Base-by-base conservation (phyloP, 2,797 vertebrate genomes). In the Fringilla coelebs region DNA sequence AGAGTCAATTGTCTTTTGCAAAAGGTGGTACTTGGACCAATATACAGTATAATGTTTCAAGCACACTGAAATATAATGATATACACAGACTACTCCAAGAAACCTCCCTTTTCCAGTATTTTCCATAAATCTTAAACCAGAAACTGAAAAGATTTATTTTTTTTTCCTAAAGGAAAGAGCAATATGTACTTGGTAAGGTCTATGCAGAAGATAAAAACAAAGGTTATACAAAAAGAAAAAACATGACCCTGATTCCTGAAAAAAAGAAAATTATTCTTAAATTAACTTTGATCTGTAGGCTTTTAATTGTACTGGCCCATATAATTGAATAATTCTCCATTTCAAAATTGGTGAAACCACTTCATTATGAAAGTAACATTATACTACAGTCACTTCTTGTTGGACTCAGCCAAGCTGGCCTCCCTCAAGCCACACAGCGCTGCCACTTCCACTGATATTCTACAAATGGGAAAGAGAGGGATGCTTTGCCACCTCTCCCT, bases 101-200 rank as follows among this genome's bases (percentile, higher is more conserved):
- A 95, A 91, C 11, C 13, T 85, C 70, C 38, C 18, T 89, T 85
- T 82, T 85, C 66, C 63, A 84, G 40, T 70, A 89, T 57, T 94
- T 93, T 94, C 91, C 85, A 92, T 84, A 89, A 91, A 91, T 58
- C 32, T 75, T 72, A 78, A 93, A 31, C 28, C 82, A 95, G 31
- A 83, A 95, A 60, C 17, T 29, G 58, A 57, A 88, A 85, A 52
- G 4, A n/a, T 6, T 21, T 3, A 14, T 21, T n/a, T 73, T 89
- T 89, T 68, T 32, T 61, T 19, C 26, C 78, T 58, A 76, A 90
- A 85, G 22, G 62, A 83, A 89, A 88, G 21, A 84, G 73, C 19
- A 73, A 17, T 49, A 67, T 41, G 22, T 41, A 34, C 19, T 38
- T 46, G 19, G 48, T 86, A 88, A 84, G 40, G 41, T 76, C 72